Evolutionary conservation across 1,140 invertebrate genomes (phyloP).

Genomic region (Hycleus cichorii): DNA sequence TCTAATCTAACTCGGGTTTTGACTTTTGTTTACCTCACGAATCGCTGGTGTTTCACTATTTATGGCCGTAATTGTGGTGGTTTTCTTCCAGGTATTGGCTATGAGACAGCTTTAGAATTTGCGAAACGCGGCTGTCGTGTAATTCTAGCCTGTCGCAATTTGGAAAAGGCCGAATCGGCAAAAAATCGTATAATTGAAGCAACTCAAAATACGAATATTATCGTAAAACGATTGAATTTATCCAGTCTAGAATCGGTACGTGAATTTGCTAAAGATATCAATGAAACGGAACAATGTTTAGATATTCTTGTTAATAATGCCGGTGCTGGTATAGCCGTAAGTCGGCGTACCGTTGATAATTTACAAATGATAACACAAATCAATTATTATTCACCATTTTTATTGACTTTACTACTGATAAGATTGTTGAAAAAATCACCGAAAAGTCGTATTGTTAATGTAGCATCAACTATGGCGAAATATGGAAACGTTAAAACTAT

Average conservation of each 20-base stretch:
- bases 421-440: constrained; percentile 46
- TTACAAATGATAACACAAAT: constrained; percentile 45
- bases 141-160: constrained; percentile 61
- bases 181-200: constrained; percentile 47
- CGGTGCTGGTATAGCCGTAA: constrained; percentile 43
- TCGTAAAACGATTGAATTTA: constrained; percentile 53
- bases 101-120: constrained; percentile 60
- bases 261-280: constrained; percentile 53
- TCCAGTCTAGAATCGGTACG: constrained; percentile 54
- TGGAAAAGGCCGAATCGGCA: constrained; percentile 60
- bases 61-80: too few species aligned
- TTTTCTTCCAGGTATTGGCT: constrained; percentile 51
- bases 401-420: constrained; percentile 49
- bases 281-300: constrained; percentile 54
- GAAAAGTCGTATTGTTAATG: constrained; percentile 59
- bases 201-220: constrained; percentile 47
- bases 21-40: too few species aligned
- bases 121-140: constrained; percentile 57
- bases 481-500: constrained; percentile 51
- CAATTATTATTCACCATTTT: constrained; percentile 50
- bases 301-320: constrained; percentile 82
- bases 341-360: constrained; percentile 43
- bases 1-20: too few species aligned
- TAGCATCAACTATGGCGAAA: constrained; percentile 58
- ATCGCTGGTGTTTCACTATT: too few species aligned